Evolutionary conservation across 2,113 vertebrate species (phyloP), one percentile per base, ranked within the genome.

Genomic region (Rhagologus leucostigma): DNA sequence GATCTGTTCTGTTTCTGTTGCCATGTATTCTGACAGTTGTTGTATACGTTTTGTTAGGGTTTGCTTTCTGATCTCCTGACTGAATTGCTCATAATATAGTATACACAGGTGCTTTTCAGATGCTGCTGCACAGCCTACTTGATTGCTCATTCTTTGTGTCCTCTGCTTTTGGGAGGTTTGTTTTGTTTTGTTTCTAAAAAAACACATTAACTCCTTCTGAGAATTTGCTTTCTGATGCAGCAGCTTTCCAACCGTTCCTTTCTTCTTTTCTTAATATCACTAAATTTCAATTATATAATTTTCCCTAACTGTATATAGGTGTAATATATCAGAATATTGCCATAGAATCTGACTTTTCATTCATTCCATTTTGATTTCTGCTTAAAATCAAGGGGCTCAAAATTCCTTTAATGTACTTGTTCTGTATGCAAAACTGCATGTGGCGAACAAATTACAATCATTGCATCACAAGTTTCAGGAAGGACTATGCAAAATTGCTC

Each of bases 251-350:
- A 26, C 7, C 4, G 2, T 76, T 71, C 59, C 33, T 96, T 64
- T 93, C 89, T 85, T 89, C 84, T 70, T 94, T 96, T 95, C 93
- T 96, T 92, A 81, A 95, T 71, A 84, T 74, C 10, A 33, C 77
- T 95, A 96, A 83, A 97, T 97, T 97, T 96, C 85, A 82, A 95
- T 95, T 87, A 93, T 67, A 64, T 81, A 93, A 93, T 93, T 95
- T 70, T 92, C 71, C 84, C 42, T 85, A 98, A 97, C 71, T 97
- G 74, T 65, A 88, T 83, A 77, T 86, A 96, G 71, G 70, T 96
- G 49, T 85, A 47, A 96, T 84, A 92, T 82, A 92, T 86, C 71
- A 95, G 80, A 94, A 93, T 89, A 95, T 77, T 95, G 35, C 53
- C 7, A 1, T 53, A 89, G 33, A 60, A 75, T 93, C 44, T 96